Evolutionary conservation across 2,888 invertebrate genomes (phyloP).

Genomic region (Crioceris asparagi): DNA sequence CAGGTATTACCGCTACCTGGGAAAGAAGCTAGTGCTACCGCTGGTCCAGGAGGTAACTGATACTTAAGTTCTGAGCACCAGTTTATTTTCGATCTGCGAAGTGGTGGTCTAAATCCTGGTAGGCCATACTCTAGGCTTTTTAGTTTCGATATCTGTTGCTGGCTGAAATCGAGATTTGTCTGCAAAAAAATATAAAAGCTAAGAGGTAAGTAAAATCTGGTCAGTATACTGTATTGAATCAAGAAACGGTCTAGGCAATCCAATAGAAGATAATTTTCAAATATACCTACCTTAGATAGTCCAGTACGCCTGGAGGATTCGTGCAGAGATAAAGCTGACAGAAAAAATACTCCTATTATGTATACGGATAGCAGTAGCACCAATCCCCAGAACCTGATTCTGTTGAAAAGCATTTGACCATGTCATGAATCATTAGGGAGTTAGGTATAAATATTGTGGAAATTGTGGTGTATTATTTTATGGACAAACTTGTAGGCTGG

Average conservation of each 20-base stretch:
- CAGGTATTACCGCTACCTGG: constrained; percentile 83
- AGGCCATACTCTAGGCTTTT: constrained; percentile 29
- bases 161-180: constrained; percentile 8
- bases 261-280: no score
- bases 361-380: constrained; percentile 36
- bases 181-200: no score
- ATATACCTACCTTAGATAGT: no score
- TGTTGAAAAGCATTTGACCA: constrained; percentile 35
- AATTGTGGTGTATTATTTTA: no score
- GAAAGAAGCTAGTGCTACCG: constrained; percentile 62
- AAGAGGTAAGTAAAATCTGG: no score
- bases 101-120: constrained; percentile 28
- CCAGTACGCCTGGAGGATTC: no score
- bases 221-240: no score
- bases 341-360: constrained; percentile 36
- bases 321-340: constrained; percentile 39
- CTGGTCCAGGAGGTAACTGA: constrained; percentile 39
- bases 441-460: no score
- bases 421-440: constrained; percentile 12
- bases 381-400: constrained; percentile 38
- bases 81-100: constrained; percentile 32
- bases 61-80: constrained; percentile 47
- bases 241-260: no score
- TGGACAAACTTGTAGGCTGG: no score
- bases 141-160: constrained; percentile 14